Conservation (phyloP, 2,888 invertebrate genomes). For the Athalia rosae region DNA sequence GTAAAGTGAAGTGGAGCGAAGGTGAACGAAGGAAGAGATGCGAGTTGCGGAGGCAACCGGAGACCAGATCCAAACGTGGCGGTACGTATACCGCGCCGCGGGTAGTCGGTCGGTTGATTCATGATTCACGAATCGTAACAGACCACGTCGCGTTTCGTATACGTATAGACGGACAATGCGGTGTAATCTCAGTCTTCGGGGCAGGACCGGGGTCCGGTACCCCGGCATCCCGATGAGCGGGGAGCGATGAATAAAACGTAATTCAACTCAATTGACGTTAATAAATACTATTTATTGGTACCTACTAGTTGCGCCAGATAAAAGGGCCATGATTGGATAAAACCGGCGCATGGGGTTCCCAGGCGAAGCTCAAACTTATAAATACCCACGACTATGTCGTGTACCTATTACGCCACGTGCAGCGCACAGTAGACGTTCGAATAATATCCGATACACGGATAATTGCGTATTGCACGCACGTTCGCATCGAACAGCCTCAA, state of each 20-base stretch:
- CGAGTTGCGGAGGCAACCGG: not conserved
- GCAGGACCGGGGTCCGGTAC: not conserved
- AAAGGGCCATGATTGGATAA: conserved; percentile 36
- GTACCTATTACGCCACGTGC: too few relatives aligned
- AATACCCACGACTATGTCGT: not conserved
- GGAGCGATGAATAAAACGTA: conserved; percentile 58
- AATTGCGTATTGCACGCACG: too few relatives aligned
- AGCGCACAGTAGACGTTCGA: too few relatives aligned
- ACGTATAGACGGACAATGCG: too few relatives aligned
- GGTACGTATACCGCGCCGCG: not conserved
- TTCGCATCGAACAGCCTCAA: too few relatives aligned
- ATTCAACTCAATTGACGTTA: conserved; percentile 62
- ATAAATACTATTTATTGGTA: conserved; percentile 56
- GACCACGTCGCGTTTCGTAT: too few relatives aligned
- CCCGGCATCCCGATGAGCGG: conserved; percentile 1
- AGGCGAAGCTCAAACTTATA: not conserved
- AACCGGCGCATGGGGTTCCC: conserved; percentile 19
- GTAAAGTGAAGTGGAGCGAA: too few relatives aligned
- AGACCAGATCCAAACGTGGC: not conserved
- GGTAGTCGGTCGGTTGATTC: conserved; percentile 1
- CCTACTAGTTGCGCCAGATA: conserved; percentile 25
- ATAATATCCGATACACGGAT: too few relatives aligned
- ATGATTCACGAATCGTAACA: conserved; percentile 4
- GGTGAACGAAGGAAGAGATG: too few relatives aligned
- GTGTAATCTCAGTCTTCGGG: not conserved